Conservation (phyloP, 2,888 invertebrate genomes). For the Harpalus rubripes region DNA sequence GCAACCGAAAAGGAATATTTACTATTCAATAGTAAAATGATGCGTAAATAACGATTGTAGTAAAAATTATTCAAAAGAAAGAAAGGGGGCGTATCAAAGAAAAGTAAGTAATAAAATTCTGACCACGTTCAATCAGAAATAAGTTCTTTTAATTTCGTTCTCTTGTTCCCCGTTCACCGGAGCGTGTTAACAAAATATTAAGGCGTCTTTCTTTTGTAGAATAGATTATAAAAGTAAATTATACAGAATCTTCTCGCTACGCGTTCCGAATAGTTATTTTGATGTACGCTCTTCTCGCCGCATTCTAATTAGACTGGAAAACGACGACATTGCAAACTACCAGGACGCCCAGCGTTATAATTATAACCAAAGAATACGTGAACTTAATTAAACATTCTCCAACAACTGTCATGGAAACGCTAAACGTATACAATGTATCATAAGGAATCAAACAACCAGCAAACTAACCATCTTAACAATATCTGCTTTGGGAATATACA, state of each 20-base stretch:
- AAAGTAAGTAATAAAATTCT: conserved; percentile 56
- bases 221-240: conserved; percentile 66
- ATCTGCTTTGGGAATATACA: not conserved
- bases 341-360: conserved; percentile 48
- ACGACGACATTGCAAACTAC: conserved; percentile 55
- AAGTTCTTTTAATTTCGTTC: conserved; percentile 64
- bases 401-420: conserved; percentile 19
- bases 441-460: not conserved
- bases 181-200: conserved; percentile 66
- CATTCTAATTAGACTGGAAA: conserved; percentile 63
- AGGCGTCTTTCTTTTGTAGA: conserved; percentile 63
- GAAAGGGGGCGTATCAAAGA: not conserved
- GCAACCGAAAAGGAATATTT: not conserved
- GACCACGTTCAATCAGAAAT: conserved; percentile 64
- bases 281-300: conserved; percentile 62
- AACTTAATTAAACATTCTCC: conserved; percentile 62
- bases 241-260: conserved; percentile 63
- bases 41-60: not conserved
- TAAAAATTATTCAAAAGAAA: conserved; percentile 45
- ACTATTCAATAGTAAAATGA: not conserved
- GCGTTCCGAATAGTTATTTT: conserved; percentile 66
- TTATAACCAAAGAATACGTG: conserved; percentile 62
- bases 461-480: not conserved
- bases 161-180: conserved; percentile 60
- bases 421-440: conserved; percentile 11